phyloP scores from a whole-genome alignment of 2,888 invertebrate species.

The Phengaris alcon region DNA sequence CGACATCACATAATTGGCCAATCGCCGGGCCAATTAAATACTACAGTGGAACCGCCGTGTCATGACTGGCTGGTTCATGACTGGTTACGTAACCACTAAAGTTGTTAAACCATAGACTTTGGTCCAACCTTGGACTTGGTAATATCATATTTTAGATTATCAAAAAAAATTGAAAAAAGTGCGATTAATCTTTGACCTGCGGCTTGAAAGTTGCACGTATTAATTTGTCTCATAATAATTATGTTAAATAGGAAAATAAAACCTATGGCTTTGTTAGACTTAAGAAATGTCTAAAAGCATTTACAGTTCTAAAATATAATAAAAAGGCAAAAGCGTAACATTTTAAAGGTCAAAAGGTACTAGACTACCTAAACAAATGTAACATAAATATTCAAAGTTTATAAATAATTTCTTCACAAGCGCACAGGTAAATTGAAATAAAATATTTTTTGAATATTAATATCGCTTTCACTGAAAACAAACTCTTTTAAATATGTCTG shows the following conservation, averaged over 20 bases:
- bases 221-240: no score
- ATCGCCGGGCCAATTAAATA: not conserved
- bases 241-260: no score
- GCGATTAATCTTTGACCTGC: no score
- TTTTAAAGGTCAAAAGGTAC: not conserved
- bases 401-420: not conserved
- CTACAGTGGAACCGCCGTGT: not conserved
- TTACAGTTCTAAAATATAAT: no score
- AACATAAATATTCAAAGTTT: not conserved
- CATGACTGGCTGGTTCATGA: constrained; percentile 12
- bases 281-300: no score
- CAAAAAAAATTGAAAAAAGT: no score
- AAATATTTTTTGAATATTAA: not conserved
- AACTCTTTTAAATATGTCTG: not conserved
- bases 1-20: not conserved
- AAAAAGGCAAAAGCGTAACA: not conserved
- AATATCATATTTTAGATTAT: not conserved
- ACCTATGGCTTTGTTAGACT: no score
- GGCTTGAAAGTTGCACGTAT: no score
- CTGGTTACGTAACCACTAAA: not conserved
- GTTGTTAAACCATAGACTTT: not conserved
- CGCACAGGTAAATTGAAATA: not conserved
- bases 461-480: not conserved
- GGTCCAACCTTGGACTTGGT: not conserved
- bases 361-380: not conserved